A percentile compares a stretch with the other conserved stretches of the same genome.
phyloP scores from a whole-genome alignment of 2,113 vertebrate genomes.

The Anthoscopus minutus region DNA sequence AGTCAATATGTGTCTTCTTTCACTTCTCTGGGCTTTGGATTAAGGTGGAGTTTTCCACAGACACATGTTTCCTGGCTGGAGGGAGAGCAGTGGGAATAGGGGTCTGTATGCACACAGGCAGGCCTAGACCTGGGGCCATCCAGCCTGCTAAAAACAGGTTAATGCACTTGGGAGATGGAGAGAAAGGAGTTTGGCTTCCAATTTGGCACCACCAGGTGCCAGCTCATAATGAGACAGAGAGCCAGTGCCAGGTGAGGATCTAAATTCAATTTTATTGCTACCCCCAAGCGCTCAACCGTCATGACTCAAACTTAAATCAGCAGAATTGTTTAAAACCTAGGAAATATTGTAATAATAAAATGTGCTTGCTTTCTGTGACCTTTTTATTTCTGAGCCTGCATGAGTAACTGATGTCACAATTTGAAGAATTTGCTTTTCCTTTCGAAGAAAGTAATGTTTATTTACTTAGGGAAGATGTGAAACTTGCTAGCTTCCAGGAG shows the following conservation, averaged over 20 bases:
- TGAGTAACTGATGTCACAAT: neutral
- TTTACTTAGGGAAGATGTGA: neutral
- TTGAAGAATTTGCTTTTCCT: neutral
- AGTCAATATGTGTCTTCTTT: neutral
- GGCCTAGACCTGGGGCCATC: neutral
- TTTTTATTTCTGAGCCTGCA: neutral
- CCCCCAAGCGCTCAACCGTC: neutral
- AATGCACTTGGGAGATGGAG: neutral
- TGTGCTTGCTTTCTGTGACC: neutral
- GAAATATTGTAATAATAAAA: neutral
- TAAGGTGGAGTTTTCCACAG: neutral
- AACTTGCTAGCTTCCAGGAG: neutral
- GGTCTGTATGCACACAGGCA: neutral
- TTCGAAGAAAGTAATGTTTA: neutral
- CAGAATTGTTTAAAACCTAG: neutral
- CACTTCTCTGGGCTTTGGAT: neutral
- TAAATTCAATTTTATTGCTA: neutral
- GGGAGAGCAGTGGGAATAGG: neutral
- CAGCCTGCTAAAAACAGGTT: neutral
- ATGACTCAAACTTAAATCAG: neutral
- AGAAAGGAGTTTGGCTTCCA: neutral
- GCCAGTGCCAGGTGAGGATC: neutral
- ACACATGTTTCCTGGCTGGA: neutral
- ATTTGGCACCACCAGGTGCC: neutral
- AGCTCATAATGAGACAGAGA: neutral